Conservation (phyloP, 92 coral and sea anemone species). For the Virgularia gustaviana region DNA sequence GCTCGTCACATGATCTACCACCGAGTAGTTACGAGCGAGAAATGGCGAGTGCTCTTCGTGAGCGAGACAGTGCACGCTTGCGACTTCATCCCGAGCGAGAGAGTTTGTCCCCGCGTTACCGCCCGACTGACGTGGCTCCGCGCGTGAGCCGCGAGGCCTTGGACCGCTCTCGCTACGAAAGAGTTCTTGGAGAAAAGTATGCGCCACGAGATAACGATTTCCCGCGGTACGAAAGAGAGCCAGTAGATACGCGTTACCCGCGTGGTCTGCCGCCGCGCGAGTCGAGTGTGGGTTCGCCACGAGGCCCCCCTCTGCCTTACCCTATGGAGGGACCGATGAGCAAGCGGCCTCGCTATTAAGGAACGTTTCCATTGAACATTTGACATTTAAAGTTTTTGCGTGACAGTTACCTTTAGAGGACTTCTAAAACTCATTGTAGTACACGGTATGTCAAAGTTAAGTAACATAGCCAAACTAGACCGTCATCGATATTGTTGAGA, state of each 20-base stretch:
- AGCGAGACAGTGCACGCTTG: neutral
- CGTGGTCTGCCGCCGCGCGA: conserved; percentile 22
- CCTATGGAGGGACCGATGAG: conserved; percentile 32
- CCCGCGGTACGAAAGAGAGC: conserved; percentile 22
- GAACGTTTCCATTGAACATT: no score
- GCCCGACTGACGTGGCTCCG: neutral
- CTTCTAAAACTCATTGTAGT: no score
- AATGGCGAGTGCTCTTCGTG: neutral
- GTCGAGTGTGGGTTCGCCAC: conserved; percentile 18
- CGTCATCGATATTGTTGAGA: no score
- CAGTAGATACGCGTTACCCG: neutral
- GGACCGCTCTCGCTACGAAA: conserved; percentile 34
- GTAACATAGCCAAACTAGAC: no score
- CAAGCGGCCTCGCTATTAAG: conserved; percentile 33
- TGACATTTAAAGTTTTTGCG: no score
- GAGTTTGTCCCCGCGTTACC: conserved; percentile 16
- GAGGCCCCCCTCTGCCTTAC: conserved; percentile 27
- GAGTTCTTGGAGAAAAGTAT: conserved; percentile 1
- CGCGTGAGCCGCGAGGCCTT: conserved; percentile 17
- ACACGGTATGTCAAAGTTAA: no score
- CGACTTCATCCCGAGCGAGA: conserved; percentile 2
- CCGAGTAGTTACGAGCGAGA: conserved; percentile 3
- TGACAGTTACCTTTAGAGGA: no score
- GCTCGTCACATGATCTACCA: neutral
- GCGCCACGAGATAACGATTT: conserved; percentile 10